phyloP scores from a whole-genome alignment of 2,888 invertebrate genomes.

The Cerceris rybyensis region DNA sequence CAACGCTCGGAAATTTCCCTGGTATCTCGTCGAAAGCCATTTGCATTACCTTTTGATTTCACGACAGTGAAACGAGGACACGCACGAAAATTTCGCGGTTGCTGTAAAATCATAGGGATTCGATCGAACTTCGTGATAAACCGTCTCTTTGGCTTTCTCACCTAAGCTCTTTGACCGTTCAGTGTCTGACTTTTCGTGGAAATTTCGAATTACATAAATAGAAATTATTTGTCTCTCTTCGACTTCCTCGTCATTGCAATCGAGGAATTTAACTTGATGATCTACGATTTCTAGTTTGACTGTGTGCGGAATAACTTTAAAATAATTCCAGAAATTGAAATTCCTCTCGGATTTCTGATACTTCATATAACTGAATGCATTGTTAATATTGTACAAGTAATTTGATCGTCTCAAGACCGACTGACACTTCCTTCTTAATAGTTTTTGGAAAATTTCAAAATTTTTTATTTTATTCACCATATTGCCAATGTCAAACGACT shows the following conservation, averaged over 20 bases:
- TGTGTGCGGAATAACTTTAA: conserved; percentile 7
- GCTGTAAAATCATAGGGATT: conserved; percentile 46
- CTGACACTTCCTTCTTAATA: no score
- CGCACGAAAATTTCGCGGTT: neutral
- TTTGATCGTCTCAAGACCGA: no score
- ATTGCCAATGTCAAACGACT: no score
- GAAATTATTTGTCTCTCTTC: no score
- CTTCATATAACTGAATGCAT: no score
- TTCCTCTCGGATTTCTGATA: neutral
- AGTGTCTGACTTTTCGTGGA: no score
- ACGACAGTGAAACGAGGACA: conserved; percentile 35
- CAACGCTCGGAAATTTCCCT: conserved; percentile 13
- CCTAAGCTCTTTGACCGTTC: neutral
- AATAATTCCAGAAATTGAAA: neutral
- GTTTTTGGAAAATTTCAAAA: no score
- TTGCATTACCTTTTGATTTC: conserved; percentile 41
- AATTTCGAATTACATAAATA: no score
- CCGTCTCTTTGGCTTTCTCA: conserved; percentile 1
- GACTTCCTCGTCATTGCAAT: no score
- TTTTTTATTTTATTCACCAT: no score
- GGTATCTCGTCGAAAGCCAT: conserved; percentile 14
- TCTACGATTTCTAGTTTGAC: conserved; percentile 8
- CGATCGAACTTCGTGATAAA: conserved; percentile 39
- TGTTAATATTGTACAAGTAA: no score
- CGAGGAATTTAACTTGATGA: no score